Percentiles rank a stretch among this genome's conserved stretches.
phyloP scores from a whole-genome alignment of 2,113 vertebrate genomes.

The Nettapus auritus region DNA sequence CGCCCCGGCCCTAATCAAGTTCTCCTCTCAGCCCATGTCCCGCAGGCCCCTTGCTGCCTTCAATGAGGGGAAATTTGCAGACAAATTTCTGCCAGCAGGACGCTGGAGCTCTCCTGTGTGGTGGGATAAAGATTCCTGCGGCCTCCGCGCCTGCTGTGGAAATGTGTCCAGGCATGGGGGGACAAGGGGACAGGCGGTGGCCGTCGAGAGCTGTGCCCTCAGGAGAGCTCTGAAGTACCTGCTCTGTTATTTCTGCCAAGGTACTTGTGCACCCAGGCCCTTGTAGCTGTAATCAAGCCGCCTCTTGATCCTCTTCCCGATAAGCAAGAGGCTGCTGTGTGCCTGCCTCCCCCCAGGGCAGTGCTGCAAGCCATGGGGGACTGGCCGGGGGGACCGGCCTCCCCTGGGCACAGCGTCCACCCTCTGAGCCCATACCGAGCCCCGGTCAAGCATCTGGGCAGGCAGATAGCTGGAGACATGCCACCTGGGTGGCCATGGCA shows the following conservation, averaged over 20 bases:
- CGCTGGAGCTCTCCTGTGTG: slow-evolving; percentile 78
- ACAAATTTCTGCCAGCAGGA: slow-evolving; percentile 97
- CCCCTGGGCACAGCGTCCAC: neutral
- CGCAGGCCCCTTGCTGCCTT: slow-evolving; percentile 79
- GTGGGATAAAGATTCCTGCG: slow-evolving; percentile 89
- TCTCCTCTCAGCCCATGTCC: slow-evolving; percentile 90
- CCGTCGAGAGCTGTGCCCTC: slow-evolving; percentile 76
- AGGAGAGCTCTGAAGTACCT: slow-evolving; percentile 56
- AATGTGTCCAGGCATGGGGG: neutral
- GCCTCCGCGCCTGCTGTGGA: slow-evolving; percentile 72
- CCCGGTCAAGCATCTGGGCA: fast-evolving
- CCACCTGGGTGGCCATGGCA: neutral
- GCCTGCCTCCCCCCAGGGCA: slow-evolving; percentile 35
- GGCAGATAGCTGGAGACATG: neutral
- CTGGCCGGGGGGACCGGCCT: neutral
- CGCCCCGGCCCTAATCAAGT: slow-evolving; percentile 90
- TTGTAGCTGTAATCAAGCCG: slow-evolving; percentile 59
- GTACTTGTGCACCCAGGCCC: neutral
- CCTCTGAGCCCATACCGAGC: neutral
- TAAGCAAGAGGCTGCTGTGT: slow-evolving; percentile 34
- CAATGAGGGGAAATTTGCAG: slow-evolving; percentile 86
- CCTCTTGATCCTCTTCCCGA: slow-evolving; percentile 66
- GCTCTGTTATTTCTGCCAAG: slow-evolving; percentile 60
- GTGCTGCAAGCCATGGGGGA: no score
- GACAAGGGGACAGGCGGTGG: slow-evolving; percentile 37